phyloP scores from a whole-genome alignment of 1,140 invertebrate species.

The Drosophila nebulosa region DNA sequence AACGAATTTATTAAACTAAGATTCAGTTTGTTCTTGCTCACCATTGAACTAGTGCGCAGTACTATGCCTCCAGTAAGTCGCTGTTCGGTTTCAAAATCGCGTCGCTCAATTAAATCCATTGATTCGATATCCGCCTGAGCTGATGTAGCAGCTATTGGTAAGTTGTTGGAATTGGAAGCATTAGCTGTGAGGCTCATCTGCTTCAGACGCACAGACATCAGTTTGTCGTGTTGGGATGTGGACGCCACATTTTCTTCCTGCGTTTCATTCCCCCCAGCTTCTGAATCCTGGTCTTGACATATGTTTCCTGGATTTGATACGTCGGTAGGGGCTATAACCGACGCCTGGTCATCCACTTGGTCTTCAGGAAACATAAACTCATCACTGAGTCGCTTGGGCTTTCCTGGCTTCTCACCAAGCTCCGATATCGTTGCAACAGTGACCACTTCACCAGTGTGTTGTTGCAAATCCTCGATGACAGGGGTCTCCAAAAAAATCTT shows the following conservation, averaged over 20 bases:
- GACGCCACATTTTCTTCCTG: constrained; percentile 29
- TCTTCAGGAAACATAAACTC: constrained; percentile 65
- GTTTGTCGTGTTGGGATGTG: constrained; percentile 51
- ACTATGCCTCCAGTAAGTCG: constrained; percentile 73
- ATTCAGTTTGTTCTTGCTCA: constrained; percentile 68
- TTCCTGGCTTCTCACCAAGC: constrained; percentile 41
- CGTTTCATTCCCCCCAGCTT: not conserved
- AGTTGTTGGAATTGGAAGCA: constrained; percentile 15
- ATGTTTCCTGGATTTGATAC: constrained; percentile 23
- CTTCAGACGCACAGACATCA: constrained; percentile 75
- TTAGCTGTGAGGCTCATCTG: constrained; percentile 71
- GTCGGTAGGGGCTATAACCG: not conserved
- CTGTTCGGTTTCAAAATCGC: constrained; percentile 77
- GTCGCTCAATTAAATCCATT: constrained; percentile 77
- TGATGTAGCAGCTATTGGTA: constrained; percentile 2
- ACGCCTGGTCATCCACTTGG: constrained; percentile 10
- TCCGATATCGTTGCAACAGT: constrained; percentile 6
- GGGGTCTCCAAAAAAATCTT: constrained; percentile 77
- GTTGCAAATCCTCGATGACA: constrained; percentile 68
- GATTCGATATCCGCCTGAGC: constrained; percentile 69
- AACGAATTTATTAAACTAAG: constrained; percentile 73
- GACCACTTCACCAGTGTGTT: constrained; percentile 32
- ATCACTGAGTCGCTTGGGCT: constrained; percentile 78
- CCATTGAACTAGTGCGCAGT: constrained; percentile 61
- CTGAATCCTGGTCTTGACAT: not conserved